Evolutionary conservation across 2,888 invertebrate species (phyloP), one percentile per base, ranked within the genome.

Genomic region (Brassicogethes aeneus): DNA sequence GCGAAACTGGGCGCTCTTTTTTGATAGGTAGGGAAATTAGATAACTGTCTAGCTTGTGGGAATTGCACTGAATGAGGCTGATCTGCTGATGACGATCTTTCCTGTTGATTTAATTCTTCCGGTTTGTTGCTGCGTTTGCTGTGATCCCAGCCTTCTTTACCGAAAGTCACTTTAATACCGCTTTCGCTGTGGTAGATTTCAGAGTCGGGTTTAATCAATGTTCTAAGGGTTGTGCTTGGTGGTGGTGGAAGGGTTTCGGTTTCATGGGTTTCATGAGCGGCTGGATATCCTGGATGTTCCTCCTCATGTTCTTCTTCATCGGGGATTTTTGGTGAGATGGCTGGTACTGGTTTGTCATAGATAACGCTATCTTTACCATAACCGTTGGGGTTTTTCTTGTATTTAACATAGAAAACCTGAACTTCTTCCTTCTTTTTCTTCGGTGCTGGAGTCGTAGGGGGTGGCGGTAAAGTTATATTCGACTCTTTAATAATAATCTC

Each of bases 401-500:
- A 91, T 66, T 90, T 90, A 0, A 91, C 90, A 60, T 90, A 91
- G 62, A 88, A 91, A 1, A 91, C 91, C 57, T 91, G 90, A 30
- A 90, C 87, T 16, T 89, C 87, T 60, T 90, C 89, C 59, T 87
- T 88, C 51, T 77, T 77, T 48, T 76, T 74, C 47, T 73, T 74
- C 13, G 70, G 70, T 1, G 75, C 65, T 12, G 73, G 71, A 2
- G 73, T 73, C 1, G 69, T 69, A 1, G 77, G 75, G 2, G 76
- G 74, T 2, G 83, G 76, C 2, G 88, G 82, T 2, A 88, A 61
- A 0, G 85, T 76, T 56, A 88, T 85, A 60, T 91, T 91, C 0
- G 89, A 88, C 64, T 91, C 90, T 59, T 88, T 89, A 38, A 91
- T 90, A 45, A 91, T 91, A 50, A 91, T 91, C 69, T 91, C 91